A percentile compares a stretch with the other conserved stretches of the same genome.
phyloP scores from a whole-genome alignment of 2,113 vertebrate species.

The Salvelinus fontinalis region DNA sequence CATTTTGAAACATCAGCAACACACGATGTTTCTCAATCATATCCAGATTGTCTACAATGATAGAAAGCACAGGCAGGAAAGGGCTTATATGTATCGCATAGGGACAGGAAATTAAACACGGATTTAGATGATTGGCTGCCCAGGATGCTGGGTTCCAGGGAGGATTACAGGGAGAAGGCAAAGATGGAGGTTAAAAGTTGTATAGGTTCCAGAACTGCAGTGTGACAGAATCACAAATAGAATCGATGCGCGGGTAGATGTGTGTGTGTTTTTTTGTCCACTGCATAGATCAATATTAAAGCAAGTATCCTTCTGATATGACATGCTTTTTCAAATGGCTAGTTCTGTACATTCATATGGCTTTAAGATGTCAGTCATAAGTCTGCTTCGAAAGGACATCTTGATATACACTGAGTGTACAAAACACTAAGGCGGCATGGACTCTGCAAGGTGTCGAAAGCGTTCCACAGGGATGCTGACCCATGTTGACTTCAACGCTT shows the following conservation, averaged over 20 bases:
- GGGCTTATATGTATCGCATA: conserved; percentile 40
- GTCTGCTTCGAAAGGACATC: too few relatives aligned
- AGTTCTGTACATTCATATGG: too few relatives aligned
- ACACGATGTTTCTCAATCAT: conserved; percentile 42
- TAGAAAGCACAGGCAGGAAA: conserved; percentile 22
- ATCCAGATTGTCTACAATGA: conserved; percentile 51
- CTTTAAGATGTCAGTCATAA: too few relatives aligned
- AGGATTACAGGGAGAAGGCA: conserved; percentile 34
- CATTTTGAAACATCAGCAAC: not conserved
- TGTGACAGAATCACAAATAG: not conserved
- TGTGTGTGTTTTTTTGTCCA: too few relatives aligned
- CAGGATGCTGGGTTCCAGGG: conserved; percentile 12
- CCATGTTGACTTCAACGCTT: too few relatives aligned
- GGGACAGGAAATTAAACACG: conserved; percentile 65
- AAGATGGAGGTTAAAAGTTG: conserved; percentile 47
- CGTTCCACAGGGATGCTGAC: too few relatives aligned
- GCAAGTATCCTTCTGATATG: too few relatives aligned
- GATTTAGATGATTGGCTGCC: conserved; percentile 37
- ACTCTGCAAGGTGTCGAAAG: too few relatives aligned
- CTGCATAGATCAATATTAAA: too few relatives aligned
- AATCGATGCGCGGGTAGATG: not conserved
- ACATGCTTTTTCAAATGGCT: too few relatives aligned
- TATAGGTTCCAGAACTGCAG: not conserved
- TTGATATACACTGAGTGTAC: not conserved
- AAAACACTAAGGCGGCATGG: too few relatives aligned